These are phyloP conservation scores for Orgyia antiqua DNA, from an alignment of 2,888 invertebrate species.

Conservation along the genomic window DNA sequence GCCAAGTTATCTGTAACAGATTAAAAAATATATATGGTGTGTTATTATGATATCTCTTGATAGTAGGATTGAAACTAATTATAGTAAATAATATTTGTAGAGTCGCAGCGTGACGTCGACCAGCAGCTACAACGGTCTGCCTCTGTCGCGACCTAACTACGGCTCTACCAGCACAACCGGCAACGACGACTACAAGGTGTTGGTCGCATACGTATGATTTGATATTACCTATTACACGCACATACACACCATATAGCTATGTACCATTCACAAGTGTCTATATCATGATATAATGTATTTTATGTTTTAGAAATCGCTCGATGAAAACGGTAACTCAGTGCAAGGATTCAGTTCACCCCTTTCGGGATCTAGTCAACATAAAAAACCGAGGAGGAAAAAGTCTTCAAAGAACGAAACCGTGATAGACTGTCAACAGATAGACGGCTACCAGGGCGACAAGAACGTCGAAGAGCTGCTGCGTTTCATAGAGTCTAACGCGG, in stretches of 20 bases:
- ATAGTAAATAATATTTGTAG: constrained; percentile 44
- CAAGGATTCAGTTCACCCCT: constrained; percentile 72
- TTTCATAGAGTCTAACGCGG: constrained; percentile 84
- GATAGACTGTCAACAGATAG: constrained; percentile 80
- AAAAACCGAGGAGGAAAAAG: constrained; percentile 79
- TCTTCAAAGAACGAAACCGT: constrained; percentile 78
- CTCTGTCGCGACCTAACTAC: constrained; percentile 54
- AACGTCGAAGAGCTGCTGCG: constrained; percentile 87
- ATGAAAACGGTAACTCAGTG: constrained; percentile 89
- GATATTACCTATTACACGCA: not conserved
- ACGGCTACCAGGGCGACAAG: constrained; percentile 88
- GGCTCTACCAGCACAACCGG: constrained; percentile 41
- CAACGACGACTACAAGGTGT: constrained; percentile 62
- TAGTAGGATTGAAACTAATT: too few species aligned
- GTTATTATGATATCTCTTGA: too few species aligned
- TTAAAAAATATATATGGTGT: too few species aligned
- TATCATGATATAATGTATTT: too few species aligned
- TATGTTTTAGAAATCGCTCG: constrained; percentile 81
- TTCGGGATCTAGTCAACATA: constrained; percentile 69
- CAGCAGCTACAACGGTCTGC: constrained; percentile 60
- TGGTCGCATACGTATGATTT: constrained; percentile 10
- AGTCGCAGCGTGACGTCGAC: constrained; percentile 55
- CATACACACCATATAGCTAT: too few species aligned
- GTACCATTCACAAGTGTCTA: not conserved
- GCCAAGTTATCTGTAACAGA: too few species aligned